Conservation (phyloP, 2,797 vertebrate species). For the Anniella stebbinsi region DNA sequence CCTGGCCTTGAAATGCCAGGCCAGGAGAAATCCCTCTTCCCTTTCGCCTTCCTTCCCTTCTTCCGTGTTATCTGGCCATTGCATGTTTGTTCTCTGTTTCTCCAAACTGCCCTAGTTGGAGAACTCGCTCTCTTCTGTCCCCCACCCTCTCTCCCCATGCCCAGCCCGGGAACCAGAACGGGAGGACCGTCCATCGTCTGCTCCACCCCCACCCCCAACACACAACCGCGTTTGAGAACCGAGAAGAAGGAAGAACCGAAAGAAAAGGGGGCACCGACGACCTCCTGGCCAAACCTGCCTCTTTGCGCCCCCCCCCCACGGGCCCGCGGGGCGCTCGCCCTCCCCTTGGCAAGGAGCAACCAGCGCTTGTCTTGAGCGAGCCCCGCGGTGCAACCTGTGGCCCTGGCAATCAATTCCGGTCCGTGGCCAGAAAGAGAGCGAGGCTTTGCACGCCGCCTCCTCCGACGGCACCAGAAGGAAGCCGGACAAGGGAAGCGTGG, state of each 20-base stretch:
- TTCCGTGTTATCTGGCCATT: conserved; percentile 70
- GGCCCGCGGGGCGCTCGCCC: neutral
- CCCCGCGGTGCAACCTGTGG: conserved; percentile 8
- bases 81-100: conserved; percentile 75
- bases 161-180: too few relatives aligned
- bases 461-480: neutral
- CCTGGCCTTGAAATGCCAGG: too few relatives aligned
- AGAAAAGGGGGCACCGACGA: fast-evolving
- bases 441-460: neutral
- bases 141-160: conserved; percentile 83
- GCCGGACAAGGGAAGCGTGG: neutral
- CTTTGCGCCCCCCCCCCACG: conserved; percentile 35
- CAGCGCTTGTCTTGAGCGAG: conserved; percentile 84
- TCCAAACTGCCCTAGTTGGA: conserved; percentile 77
- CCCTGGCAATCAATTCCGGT: too few relatives aligned
- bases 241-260: neutral
- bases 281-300: conserved; percentile 33
- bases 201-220: too few relatives aligned
- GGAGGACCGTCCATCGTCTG: too few relatives aligned
- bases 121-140: conserved; percentile 80
- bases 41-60: neutral
- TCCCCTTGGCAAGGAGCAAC: conserved; percentile 74
- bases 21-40: too few relatives aligned
- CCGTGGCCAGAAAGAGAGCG: neutral
- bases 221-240: neutral